Conservation (phyloP, 2,113 vertebrate genomes). For the Fukomys damarensis region DNA sequence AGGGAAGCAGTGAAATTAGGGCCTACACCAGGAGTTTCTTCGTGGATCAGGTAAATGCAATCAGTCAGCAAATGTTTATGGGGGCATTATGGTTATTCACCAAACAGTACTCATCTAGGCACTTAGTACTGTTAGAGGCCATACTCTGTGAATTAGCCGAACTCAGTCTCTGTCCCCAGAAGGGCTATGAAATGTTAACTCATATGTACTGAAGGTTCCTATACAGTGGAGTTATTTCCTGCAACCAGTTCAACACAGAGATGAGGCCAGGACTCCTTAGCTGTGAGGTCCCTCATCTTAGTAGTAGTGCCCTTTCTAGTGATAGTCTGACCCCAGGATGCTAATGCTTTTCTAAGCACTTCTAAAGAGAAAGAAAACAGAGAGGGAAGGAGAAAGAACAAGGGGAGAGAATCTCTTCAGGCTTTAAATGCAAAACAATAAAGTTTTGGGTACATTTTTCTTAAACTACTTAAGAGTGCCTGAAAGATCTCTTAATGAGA, state of each 20-base stretch:
- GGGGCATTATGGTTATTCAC: neutral
- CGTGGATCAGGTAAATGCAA: neutral
- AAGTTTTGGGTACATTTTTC: neutral
- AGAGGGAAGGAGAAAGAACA: neutral
- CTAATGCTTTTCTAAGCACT: neutral
- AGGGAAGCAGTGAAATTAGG: neutral
- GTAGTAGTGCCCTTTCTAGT: neutral
- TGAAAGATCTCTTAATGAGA: conserved; percentile 62
- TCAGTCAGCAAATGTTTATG: neutral
- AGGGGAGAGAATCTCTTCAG: no score
- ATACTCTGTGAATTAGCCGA: neutral
- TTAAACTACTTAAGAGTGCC: conserved; percentile 66
- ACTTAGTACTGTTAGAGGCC: neutral
- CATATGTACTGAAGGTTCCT: neutral
- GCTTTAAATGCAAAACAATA: neutral
- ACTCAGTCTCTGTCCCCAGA: neutral
- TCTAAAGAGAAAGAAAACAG: neutral
- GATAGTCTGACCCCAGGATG: neutral
- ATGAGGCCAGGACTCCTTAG: neutral
- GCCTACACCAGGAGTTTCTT: neutral
- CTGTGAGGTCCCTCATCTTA: neutral
- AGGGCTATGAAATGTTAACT: neutral
- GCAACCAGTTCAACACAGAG: neutral
- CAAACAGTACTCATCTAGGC: neutral
- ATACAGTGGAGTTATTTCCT: neutral